These are phyloP conservation scores for Semotilus atromaculatus DNA, from an alignment of 2,797 vertebrate species.

Conservation along the genomic window DNA sequence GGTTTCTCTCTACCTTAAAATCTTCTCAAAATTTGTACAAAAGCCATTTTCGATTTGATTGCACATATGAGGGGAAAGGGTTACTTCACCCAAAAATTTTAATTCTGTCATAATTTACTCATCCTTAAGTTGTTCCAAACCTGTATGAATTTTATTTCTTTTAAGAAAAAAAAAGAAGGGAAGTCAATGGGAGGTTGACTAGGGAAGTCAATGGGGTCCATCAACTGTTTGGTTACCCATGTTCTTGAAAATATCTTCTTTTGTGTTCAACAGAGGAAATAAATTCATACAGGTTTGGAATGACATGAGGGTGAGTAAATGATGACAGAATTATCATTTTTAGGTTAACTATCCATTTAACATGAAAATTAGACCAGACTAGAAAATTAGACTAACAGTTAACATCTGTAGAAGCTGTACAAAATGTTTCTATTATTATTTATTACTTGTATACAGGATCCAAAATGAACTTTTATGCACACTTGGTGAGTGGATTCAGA, in stretches of 20 bases:
- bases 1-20: slow-evolving; percentile 7
- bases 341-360: not conserved
- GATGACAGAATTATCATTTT: not conserved
- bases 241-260: not conserved
- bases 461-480: not conserved
- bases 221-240: no score
- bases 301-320: not conserved
- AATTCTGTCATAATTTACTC: not conserved
- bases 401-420: not conserved
- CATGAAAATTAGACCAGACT: not conserved
- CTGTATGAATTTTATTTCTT: not conserved
- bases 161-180: no score
- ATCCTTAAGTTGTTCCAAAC: not conserved
- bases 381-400: not conserved
- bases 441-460: not conserved
- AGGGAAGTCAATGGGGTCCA: no score
- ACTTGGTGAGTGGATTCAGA: not conserved
- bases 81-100: not conserved
- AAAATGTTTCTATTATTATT: not conserved
- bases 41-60: not conserved
- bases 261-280: not conserved
- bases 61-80: not conserved
- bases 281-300: not conserved
- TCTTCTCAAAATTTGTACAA: not conserved
- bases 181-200: no score